Evolutionary conservation across 2,888 invertebrate genomes (phyloP).

Genomic region (Notodonta ziczac): DNA sequence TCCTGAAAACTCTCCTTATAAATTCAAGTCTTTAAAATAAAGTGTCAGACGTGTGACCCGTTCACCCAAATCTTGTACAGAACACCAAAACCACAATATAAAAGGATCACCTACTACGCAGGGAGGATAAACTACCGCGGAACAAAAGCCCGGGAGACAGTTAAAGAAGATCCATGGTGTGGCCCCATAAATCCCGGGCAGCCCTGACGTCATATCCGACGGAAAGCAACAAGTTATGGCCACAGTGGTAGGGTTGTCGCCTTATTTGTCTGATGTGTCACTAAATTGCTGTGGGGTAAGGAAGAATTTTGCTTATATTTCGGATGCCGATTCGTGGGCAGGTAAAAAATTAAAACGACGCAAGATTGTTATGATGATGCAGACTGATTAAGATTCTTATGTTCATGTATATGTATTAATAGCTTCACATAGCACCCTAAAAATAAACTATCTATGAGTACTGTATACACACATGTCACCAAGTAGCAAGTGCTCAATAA

Average conservation of each 20-base stretch:
- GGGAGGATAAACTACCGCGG: constrained; percentile 14
- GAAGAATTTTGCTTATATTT: not conserved
- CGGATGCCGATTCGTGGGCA: not conserved
- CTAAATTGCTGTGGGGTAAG: not conserved
- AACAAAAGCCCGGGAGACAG: constrained; percentile 22
- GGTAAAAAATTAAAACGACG: too few species aligned
- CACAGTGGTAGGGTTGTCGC: constrained; percentile 13
- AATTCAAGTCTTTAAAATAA: not conserved
- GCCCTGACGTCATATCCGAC: constrained; percentile 30
- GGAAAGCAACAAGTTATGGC: constrained; percentile 50
- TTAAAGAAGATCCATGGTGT: constrained; percentile 32
- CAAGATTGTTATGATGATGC: too few species aligned
- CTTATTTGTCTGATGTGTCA: not conserved
- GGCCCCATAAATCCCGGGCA: constrained; percentile 34
- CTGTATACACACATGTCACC: too few species aligned
- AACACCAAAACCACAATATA: constrained; percentile 2
- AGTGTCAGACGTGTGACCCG: not conserved
- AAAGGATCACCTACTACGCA: not conserved
- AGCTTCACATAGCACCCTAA: too few species aligned
- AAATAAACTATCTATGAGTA: too few species aligned
- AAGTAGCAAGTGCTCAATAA: too few species aligned
- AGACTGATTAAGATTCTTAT: too few species aligned
- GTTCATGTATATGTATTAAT: too few species aligned
- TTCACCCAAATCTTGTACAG: not conserved
- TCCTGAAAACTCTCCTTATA: too few species aligned